Evolutionary conservation across 2,113 vertebrate genomes (phyloP).

Genomic region (Acanthisitta chloris): DNA sequence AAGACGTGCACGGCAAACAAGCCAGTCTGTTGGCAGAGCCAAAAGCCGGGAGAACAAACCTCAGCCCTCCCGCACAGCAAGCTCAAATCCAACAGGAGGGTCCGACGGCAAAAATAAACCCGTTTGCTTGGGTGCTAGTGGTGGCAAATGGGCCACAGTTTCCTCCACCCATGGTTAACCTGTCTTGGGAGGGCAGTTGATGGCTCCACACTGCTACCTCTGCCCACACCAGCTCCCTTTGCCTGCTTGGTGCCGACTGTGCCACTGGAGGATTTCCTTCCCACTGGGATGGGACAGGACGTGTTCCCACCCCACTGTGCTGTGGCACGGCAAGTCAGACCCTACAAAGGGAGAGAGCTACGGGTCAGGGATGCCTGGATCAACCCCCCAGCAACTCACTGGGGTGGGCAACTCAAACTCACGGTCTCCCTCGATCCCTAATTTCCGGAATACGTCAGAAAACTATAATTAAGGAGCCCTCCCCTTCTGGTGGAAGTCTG

Average conservation of each 20-base stretch:
- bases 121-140: fast-evolving
- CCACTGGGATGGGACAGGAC: fast-evolving
- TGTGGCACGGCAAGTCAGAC: not conserved
- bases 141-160: fast-evolving
- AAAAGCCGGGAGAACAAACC: not conserved
- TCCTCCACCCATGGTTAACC: not conserved
- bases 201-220: not conserved
- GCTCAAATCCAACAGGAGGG: not conserved
- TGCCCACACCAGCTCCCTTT: fast-evolving
- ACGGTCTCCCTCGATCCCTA: not conserved
- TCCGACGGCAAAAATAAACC: not conserved
- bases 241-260: fast-evolving
- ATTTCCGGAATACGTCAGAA: conserved; percentile 19
- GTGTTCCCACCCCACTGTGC: fast-evolving
- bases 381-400: fast-evolving
- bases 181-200: too few species aligned
- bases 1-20: not conserved
- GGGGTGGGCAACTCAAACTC: not conserved
- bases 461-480: conserved; percentile 51
- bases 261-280: fast-evolving
- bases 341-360: fast-evolving
- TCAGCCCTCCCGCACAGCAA: fast-evolving
- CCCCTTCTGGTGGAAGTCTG: conserved; percentile 56
- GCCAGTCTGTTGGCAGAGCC: not conserved
- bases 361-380: fast-evolving